phyloP scores from a whole-genome alignment of 37 sponge, comb jelly and placozoan genomes.

The Haliclona indistincta region DNA sequence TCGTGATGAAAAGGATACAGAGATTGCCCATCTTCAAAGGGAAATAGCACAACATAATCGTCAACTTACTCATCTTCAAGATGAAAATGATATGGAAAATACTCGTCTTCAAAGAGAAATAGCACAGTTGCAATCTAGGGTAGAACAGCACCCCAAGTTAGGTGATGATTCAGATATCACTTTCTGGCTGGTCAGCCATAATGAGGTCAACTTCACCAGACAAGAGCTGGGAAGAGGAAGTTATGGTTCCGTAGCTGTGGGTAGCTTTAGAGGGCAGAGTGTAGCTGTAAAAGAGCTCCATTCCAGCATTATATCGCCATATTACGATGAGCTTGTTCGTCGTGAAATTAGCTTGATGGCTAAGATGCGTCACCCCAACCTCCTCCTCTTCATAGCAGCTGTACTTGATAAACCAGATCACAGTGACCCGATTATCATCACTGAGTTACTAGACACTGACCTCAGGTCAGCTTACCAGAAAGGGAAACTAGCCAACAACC shows the following conservation, averaged over 20 bases:
- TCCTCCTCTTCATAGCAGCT: slow-evolving; percentile 69
- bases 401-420: slow-evolving; percentile 23
- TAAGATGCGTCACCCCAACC: slow-evolving; percentile 58
- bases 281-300: slow-evolving; percentile 60
- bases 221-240: slow-evolving; percentile 48
- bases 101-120: no score
- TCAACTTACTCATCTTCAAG: no score
- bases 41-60: no score
- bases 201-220: background rate
- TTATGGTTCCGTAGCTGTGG: slow-evolving; percentile 45
- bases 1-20: no score
- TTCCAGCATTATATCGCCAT: background rate
- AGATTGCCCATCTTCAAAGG: no score
- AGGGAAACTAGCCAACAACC: background rate
- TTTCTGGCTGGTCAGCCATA: background rate
- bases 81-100: no score
- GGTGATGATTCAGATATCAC: no score
- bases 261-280: slow-evolving; percentile 38
- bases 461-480: slow-evolving; percentile 44
- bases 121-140: no score
- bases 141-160: no score
- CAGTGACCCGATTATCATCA: slow-evolving; percentile 54
- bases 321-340: slow-evolving; percentile 26
- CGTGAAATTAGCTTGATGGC: slow-evolving; percentile 54
- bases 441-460: slow-evolving; percentile 70